Base-by-base conservation (phyloP, 2,888 invertebrate species). In the Junonia oenone region DNA sequence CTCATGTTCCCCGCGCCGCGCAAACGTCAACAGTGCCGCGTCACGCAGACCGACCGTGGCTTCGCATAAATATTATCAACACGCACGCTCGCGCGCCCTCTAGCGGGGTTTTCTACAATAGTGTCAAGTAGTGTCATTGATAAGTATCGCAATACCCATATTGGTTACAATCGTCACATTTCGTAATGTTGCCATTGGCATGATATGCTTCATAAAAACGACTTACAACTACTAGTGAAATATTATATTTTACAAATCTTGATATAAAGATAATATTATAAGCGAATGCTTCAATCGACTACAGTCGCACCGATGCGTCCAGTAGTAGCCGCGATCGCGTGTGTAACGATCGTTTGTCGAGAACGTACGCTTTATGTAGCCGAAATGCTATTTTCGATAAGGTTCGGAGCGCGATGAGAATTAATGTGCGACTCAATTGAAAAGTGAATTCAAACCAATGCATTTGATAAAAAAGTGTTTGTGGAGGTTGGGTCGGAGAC, bases 1-100 rank as follows among this genome's bases (percentile, higher is more conserved):
- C 80, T 79, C 81, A 77, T 75, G 83, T 81, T 84, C 84, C 85
- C 86, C 86, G 83, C 83, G 84, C 76, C 77, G 84, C 83, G 81
- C 76, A 75, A 66, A 83, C 86, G 82, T 83, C 88, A 87, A 88
- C 88, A 87, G 76, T 73, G 77, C 78, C 80, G 79, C 79, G 84
- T 81, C 85, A 81, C 78, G 75, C 74, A 68, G 56, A 62, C 69
- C 72, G 66, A 69, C 71, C 71, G 70, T 73, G 67, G 69, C 73
- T 68, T 71, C 75, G 71, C 75, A 73, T 75, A 75, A 76, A 81
- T 78, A 79, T 77, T 74, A 78, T 77, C 75, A 78, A 80, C 78
- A 78, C 69, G 71, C 78, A 68, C 69, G 65, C 64, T 68, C 67
- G 66, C 68, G 64, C 64, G 68, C 62, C 64, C 68, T 65, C 64